A percentile compares a stretch with the other conserved stretches of the same genome.
phyloP scores from a whole-genome alignment of 2,797 vertebrate species.

The Pipistrellus pygmaeus region DNA sequence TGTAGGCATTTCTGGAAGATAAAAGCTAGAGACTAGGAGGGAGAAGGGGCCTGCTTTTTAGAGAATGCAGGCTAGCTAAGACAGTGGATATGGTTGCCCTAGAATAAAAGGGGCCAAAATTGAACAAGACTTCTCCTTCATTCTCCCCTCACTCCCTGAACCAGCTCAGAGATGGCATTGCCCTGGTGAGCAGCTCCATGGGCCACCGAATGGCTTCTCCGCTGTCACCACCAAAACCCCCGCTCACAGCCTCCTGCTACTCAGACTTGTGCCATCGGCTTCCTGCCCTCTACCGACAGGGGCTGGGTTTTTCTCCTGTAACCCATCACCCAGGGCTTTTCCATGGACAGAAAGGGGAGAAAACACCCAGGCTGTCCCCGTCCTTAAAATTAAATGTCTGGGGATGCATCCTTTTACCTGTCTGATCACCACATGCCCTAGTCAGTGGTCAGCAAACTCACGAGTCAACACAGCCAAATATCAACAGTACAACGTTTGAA shows the following conservation, averaged over 20 bases:
- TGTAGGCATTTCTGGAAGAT: neutral
- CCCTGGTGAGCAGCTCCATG: neutral
- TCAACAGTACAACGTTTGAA: no score
- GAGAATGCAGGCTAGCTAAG: neutral
- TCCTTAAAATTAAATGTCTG: neutral
- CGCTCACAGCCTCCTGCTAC: neutral
- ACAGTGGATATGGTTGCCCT: neutral
- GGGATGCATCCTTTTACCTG: neutral
- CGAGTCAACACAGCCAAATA: no score
- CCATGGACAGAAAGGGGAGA: neutral
- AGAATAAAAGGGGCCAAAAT: constrained; percentile 30
- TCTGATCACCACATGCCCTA: neutral
- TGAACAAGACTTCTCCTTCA: neutral
- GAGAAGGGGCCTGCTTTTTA: neutral
- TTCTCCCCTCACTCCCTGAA: neutral
- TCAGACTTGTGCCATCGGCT: neutral
- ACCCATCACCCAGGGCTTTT: neutral
- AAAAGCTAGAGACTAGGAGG: neutral
- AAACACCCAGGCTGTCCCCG: neutral
- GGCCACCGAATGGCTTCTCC: neutral
- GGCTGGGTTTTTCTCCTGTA: neutral
- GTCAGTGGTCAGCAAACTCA: no score
- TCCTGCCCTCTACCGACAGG: neutral
- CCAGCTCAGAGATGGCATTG: neutral
- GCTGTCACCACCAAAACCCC: neutral